Base-by-base conservation (phyloP, 2,113 vertebrate genomes). In the Motacilla alba region DNA sequence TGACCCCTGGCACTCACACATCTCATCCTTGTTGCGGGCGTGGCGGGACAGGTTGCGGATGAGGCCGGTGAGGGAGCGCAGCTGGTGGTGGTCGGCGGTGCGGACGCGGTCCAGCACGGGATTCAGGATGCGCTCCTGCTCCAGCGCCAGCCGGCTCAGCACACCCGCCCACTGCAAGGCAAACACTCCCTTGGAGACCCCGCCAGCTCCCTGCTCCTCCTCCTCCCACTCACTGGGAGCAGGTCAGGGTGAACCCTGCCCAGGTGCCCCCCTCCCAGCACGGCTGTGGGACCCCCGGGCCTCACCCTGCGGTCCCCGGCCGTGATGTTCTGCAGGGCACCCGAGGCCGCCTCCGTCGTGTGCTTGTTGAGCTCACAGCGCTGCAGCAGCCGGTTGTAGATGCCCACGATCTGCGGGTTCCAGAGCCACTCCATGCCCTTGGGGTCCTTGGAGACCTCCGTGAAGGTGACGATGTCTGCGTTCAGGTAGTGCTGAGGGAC, bases 361-460 rank as follows among this genome's bases (percentile, higher is more conserved):
- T 98, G 97, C 37, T 98, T 94, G 95, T 98, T 99, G 76, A 98
- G 96, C 70, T 98, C 98, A 1, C 98, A 98, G 96, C 97, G 98
- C 96, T 99, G 99, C 80, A 99, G 98, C 69, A 99, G 97, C 15
- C 92, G 91, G 92, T 98, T 99, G 96, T 99, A 99, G 39, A 99
- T 92, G 22, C 91, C 97, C 87, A 99, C 98, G 0, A 99, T 98
- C 90, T 99, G 98, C 0, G 99, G 99, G 95, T 99, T 99, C 99
- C 99, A 99, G 66, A 99, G 98, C 99, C 99, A 99, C 97, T 99
- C 99, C 10, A 99, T 97, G 33, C 99, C 99, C 81, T 98, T 98
- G 33, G 99, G 99, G 80, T 98, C 98, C 90, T 98, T 98, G 16
- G 98, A 96, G 33, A 99, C 98, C 92, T 99, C 99, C 4, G 99